A percentile compares a stretch with the other conserved stretches of the same genome.
phyloP scores from a whole-genome alignment of 1,140 invertebrate genomes.

The Aphaenogaster floridana region DNA sequence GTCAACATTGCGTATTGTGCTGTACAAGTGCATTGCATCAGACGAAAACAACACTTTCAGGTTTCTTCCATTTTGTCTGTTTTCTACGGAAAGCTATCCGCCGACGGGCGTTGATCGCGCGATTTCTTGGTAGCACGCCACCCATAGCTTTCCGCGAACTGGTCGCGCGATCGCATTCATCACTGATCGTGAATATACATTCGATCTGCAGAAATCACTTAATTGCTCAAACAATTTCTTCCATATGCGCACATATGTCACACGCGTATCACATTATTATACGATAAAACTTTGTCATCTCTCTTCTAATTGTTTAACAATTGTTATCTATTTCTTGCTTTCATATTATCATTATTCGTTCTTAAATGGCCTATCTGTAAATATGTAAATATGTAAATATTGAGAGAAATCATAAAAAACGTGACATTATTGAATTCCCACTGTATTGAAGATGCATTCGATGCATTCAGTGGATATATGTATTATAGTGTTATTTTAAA shows the following conservation, averaged over 20 bases:
- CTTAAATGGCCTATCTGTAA: constrained; percentile 9
- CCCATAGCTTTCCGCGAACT: constrained; percentile 44
- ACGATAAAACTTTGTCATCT: constrained; percentile 53
- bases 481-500: constrained; percentile 21
- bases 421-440: not conserved
- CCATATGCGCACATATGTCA: constrained; percentile 73
- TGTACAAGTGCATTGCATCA: not conserved
- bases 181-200: constrained; percentile 54
- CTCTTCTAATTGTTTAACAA: constrained; percentile 20
- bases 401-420: not conserved
- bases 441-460: not conserved
- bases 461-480: not conserved
- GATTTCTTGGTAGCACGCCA: constrained; percentile 46
- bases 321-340: constrained; percentile 30
- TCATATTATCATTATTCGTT: constrained; percentile 12
- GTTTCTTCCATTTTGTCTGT: constrained; percentile 18
- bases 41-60: constrained; percentile 9
- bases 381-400: constrained; percentile 61
- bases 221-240: constrained; percentile 85
- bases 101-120: not conserved
- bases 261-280: constrained; percentile 70
- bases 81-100: constrained; percentile 3
- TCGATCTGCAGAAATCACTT: constrained; percentile 74
- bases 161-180: constrained; percentile 13
- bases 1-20: not conserved